These are phyloP conservation scores for Leucoma salicis DNA, from an alignment of 2,888 invertebrate genomes.

Conservation along the genomic window DNA sequence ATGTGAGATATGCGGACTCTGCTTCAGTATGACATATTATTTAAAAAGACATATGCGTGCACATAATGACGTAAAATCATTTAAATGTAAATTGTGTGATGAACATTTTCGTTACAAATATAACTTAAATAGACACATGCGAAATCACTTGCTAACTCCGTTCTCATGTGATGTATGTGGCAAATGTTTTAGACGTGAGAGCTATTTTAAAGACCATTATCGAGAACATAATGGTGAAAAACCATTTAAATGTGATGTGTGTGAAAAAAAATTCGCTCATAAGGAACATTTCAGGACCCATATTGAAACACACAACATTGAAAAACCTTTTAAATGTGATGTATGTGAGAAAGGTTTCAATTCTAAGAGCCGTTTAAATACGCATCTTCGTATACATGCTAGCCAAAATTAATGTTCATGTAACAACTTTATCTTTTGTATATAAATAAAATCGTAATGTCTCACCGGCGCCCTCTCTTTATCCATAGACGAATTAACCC, in stretches of 20 bases:
- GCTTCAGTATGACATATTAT: background rate
- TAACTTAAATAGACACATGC: background rate
- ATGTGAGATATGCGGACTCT: background rate
- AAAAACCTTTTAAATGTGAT: constrained; percentile 1
- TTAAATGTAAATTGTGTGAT: background rate
- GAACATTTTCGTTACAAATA: background rate
- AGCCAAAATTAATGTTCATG: no score
- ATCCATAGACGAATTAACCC: no score
- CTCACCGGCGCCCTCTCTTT: no score
- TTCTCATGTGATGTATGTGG: constrained; percentile 6
- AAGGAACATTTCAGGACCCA: constrained; percentile 6
- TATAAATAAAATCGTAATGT: no score
- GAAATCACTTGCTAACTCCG: constrained; percentile 3
- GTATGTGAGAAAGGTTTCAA: constrained; percentile 4
- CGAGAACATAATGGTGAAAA: constrained; percentile 8
- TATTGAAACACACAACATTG: background rate
- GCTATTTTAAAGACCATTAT: constrained; percentile 3
- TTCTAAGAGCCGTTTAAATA: background rate
- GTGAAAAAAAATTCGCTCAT: background rate
- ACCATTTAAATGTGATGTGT: constrained; percentile 7
- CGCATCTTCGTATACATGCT: background rate
- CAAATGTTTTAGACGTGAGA: constrained; percentile 1
- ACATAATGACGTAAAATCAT: background rate
- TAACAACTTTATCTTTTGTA: no score
- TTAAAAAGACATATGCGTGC: background rate